phyloP scores from a whole-genome alignment of 2,113 vertebrate species.

The Erythrolamprus reginae region DNA sequence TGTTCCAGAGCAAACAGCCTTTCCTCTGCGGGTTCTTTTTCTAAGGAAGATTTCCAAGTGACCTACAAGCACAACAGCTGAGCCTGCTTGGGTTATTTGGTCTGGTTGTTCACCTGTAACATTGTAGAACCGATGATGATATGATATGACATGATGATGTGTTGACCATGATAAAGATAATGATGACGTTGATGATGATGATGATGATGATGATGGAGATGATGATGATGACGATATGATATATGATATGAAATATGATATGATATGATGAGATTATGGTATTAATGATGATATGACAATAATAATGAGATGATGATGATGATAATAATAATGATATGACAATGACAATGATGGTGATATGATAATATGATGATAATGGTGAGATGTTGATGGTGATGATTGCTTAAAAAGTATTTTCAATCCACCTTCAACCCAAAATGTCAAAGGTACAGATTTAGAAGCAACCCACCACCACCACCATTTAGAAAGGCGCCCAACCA shows the following conservation, averaged over 20 bases:
- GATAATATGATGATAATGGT: too few species aligned
- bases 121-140: background rate
- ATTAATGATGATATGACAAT: background rate
- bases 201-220: background rate
- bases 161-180: too few species aligned
- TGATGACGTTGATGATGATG: background rate
- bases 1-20: background rate
- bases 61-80: background rate
- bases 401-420: background rate
- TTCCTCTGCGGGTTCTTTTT: rapidly evolving
- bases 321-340: background rate
- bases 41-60: background rate
- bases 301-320: background rate
- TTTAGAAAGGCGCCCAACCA: background rate
- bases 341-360: background rate
- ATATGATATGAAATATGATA: too few species aligned
- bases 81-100: slow-evolving; percentile 2
- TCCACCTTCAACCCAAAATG: background rate
- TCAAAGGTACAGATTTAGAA: background rate
- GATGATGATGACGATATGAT: too few species aligned
- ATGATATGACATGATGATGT: background rate
- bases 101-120: background rate
- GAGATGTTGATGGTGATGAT: background rate
- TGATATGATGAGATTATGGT: background rate
- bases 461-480: background rate